phyloP scores from a whole-genome alignment of 2,888 invertebrate genomes.

The Macrosoma leucophasiata region DNA sequence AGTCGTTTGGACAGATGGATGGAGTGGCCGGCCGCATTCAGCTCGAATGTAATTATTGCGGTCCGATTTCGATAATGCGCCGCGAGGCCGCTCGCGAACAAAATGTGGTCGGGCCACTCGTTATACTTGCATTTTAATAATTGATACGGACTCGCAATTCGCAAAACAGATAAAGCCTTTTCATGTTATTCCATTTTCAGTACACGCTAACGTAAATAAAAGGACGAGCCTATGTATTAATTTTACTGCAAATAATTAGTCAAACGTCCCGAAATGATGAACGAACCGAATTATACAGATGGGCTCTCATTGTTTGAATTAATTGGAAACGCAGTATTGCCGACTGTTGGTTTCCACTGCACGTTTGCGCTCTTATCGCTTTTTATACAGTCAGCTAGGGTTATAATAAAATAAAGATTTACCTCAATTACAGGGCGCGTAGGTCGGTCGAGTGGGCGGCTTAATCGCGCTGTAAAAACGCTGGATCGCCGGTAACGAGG shows the following conservation, averaged over 20 bases:
- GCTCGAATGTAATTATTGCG: conserved; percentile 71
- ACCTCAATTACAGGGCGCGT: conserved; percentile 58
- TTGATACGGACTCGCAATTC: conserved; percentile 48
- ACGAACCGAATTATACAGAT: conserved; percentile 27
- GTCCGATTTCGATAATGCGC: conserved; percentile 71
- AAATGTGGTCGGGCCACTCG: conserved; percentile 62
- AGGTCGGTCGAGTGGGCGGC: conserved; percentile 47
- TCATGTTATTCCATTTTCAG: conserved; percentile 47
- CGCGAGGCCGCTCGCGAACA: conserved; percentile 55
- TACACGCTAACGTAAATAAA: conserved; percentile 14
- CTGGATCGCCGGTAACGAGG: conserved; percentile 60
- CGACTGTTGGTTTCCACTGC: conserved; percentile 3
- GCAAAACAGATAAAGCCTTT: conserved; percentile 56
- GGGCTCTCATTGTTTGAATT: conserved; percentile 20
- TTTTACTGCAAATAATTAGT: conserved; percentile 16
- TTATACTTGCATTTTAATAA: conserved; percentile 68
- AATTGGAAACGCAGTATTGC: conserved; percentile 4
- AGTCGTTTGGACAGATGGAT: conserved; percentile 58
- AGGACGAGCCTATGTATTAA: conserved; percentile 12
- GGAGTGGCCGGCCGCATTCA: conserved; percentile 52
- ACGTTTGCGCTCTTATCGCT: conserved; percentile 1
- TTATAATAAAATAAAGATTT: conserved; percentile 57
- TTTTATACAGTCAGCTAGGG: conserved; percentile 32
- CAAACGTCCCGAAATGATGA: conserved; percentile 29
- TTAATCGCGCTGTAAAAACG: conserved; percentile 67